These are phyloP conservation scores for Ctenomys sociabilis DNA, from an alignment of 2,113 vertebrate genomes.

Conservation along the genomic window DNA sequence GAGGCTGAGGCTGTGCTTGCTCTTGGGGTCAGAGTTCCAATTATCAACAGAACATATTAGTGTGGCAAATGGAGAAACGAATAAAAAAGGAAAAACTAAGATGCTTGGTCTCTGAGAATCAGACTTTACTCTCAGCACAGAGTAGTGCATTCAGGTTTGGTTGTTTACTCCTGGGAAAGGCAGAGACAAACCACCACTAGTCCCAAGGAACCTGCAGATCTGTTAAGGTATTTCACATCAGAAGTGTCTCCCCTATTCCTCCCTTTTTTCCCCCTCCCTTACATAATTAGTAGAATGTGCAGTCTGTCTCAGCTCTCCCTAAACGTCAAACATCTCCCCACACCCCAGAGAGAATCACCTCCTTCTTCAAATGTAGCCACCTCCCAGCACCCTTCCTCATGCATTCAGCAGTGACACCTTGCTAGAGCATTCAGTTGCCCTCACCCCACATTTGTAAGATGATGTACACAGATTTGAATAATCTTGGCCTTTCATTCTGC, in stretches of 20 bases:
- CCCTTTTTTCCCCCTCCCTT: background rate
- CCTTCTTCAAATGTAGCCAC: no score
- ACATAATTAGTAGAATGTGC: background rate
- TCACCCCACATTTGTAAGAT: background rate
- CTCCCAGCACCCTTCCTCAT: no score
- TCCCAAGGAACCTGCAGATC: background rate
- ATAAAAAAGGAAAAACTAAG: background rate
- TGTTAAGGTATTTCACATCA: background rate
- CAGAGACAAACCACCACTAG: background rate
- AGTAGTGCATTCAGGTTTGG: background rate
- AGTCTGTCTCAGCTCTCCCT: background rate
- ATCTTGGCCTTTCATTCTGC: background rate
- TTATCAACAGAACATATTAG: background rate
- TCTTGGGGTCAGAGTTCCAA: background rate
- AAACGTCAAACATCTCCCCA: background rate
- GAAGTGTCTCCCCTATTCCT: background rate
- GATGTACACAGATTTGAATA: no score
- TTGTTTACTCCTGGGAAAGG: background rate
- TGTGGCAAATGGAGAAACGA: background rate
- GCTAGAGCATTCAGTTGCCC: background rate
- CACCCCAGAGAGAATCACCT: background rate
- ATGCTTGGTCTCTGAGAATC: background rate
- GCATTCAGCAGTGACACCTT: background rate
- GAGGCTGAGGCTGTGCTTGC: background rate
- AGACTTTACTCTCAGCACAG: background rate